Evolutionary conservation across 35 echinoderm and acorn worm genomes (phyloP).

Genomic region (Apostichopus parvimensis): DNA sequence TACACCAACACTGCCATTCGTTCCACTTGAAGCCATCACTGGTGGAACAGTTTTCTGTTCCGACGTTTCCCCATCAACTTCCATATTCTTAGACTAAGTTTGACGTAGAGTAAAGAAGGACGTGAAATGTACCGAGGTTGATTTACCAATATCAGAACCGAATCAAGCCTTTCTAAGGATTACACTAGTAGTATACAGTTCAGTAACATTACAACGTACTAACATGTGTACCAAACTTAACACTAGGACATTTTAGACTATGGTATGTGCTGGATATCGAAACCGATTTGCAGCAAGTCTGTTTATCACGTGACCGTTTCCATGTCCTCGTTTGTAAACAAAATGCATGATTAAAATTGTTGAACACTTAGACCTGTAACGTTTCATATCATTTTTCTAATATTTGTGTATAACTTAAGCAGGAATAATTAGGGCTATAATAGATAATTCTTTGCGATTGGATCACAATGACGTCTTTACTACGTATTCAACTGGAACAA

Average conservation of each 20-base stretch:
- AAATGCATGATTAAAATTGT: neutral
- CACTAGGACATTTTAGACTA: no score
- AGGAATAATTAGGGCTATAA: no score
- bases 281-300: constrained; percentile 12
- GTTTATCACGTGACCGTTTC: constrained; percentile 48
- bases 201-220: no score
- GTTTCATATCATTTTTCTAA: no score
- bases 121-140: neutral
- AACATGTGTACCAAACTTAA: no score
- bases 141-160: neutral
- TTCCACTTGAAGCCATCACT: constrained; percentile 94
- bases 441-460: neutral
- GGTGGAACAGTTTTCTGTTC: neutral
- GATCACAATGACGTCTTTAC: neutral
- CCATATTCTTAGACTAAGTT: neutral
- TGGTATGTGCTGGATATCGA: neutral
- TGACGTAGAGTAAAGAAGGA: neutral
- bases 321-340: constrained; percentile 54
- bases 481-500: neutral
- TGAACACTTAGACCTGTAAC: no score
- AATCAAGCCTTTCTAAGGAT: no score
- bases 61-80: neutral
- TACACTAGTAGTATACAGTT: no score
- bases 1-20: constrained; percentile 87
- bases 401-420: no score